Evolutionary conservation across 2,797 vertebrate genomes (phyloP).

Genomic region (Coluber constrictor): DNA sequence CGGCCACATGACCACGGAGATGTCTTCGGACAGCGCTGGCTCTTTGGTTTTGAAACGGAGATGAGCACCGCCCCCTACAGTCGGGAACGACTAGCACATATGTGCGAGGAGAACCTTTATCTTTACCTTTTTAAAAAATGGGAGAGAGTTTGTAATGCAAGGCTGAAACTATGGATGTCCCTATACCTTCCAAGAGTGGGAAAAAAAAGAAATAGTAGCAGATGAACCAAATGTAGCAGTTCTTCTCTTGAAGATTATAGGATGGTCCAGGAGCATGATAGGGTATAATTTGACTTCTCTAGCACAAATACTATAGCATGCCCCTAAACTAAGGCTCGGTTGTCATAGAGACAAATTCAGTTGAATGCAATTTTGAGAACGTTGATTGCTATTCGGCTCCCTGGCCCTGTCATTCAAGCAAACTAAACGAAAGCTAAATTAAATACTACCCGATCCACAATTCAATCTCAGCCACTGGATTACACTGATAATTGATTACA

Average conservation of each 20-base stretch:
- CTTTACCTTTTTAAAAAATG: neutral
- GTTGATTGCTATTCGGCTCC: neutral
- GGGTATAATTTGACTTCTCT: neutral
- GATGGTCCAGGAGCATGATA: neutral
- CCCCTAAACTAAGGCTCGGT: neutral
- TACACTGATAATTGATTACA: neutral
- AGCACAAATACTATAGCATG: neutral
- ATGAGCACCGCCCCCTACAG: no score
- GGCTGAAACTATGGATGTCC: neutral
- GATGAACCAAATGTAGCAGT: neutral
- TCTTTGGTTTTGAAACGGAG: no score
- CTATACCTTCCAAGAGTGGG: neutral
- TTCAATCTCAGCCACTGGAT: neutral
- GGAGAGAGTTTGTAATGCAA: neutral
- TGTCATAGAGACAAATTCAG: neutral
- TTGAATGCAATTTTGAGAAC: neutral
- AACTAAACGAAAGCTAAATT: neutral
- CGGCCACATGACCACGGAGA: no score
- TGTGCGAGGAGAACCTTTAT: no score
- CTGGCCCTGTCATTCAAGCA: neutral
- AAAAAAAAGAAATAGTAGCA: neutral
- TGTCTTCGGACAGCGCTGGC: no score
- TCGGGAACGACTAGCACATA: no score
- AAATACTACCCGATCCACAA: neutral
- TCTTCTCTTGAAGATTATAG: neutral